Conservation (phyloP, 2,113 vertebrate genomes). For the Grus americana region DNA sequence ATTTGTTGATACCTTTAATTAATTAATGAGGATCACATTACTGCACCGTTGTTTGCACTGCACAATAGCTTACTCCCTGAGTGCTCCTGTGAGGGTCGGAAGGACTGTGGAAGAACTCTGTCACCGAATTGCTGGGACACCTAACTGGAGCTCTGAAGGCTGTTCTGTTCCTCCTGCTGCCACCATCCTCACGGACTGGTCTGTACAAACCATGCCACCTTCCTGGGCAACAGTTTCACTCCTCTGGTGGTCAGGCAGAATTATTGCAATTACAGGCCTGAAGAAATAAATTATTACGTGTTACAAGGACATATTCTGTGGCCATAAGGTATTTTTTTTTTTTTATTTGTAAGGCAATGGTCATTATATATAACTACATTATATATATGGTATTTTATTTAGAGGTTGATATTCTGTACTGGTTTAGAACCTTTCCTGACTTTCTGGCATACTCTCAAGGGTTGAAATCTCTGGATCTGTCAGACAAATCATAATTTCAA, state of each 20-base stretch:
- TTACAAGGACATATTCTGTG: background rate
- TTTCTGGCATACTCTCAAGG: background rate
- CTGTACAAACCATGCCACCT: background rate
- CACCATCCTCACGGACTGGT: rapidly evolving
- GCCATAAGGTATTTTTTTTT: background rate
- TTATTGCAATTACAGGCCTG: background rate
- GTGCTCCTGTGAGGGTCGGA: background rate
- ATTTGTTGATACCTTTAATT: background rate
- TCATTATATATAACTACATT: background rate
- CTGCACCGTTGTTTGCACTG: background rate
- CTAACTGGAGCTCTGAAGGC: background rate
- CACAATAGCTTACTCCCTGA: background rate
- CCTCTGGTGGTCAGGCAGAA: background rate
- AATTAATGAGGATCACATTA: background rate
- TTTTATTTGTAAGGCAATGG: background rate
- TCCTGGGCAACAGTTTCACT: background rate
- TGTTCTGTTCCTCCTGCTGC: background rate
- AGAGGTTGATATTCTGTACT: background rate
- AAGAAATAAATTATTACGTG: background rate
- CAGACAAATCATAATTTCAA: background rate
- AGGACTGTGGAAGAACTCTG: background rate
- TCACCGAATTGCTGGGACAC: background rate
- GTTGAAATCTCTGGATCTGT: background rate
- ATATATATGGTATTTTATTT: background rate
- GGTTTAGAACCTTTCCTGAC: background rate